A percentile compares a stretch with the other conserved stretches of the same genome.
phyloP scores from a whole-genome alignment of 2,113 vertebrate species.

The Salvelinus namaycush region DNA sequence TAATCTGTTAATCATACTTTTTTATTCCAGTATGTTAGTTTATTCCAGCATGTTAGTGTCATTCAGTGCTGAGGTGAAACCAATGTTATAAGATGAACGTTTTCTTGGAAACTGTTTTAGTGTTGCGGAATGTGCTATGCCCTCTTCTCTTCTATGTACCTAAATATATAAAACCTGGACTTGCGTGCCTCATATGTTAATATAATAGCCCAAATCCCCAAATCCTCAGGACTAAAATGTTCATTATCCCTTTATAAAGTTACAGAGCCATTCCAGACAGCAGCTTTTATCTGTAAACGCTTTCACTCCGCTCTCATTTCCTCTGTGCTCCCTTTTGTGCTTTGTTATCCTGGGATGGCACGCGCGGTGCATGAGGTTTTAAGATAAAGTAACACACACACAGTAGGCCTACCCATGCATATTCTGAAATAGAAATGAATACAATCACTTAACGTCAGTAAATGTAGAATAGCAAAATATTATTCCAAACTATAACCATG shows the following conservation, averaged over 20 bases:
- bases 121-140: constrained; percentile 17
- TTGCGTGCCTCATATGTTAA: constrained; percentile 54
- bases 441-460: neutral
- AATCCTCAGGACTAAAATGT: constrained; percentile 53
- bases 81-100: no score
- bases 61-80: no score
- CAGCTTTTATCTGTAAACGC: constrained; percentile 65
- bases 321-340: constrained; percentile 59
- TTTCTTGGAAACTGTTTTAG: no score
- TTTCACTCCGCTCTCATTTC: constrained; percentile 64
- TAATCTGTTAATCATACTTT: neutral
- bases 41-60: no score
- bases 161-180: constrained; percentile 37
- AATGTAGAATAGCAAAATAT: neutral
- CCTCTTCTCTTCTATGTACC: constrained; percentile 51
- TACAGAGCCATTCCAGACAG: constrained; percentile 46
- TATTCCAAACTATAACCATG: neutral
- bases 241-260: constrained; percentile 67
- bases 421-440: neutral
- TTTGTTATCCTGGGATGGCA: constrained; percentile 56
- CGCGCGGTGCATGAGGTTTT: constrained; percentile 37
- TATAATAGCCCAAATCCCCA: constrained; percentile 50
- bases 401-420: neutral
- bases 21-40: no score
- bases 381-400: constrained; percentile 22